Conservation (phyloP, 1,140 invertebrate genomes). For the Carposina sasakii region DNA sequence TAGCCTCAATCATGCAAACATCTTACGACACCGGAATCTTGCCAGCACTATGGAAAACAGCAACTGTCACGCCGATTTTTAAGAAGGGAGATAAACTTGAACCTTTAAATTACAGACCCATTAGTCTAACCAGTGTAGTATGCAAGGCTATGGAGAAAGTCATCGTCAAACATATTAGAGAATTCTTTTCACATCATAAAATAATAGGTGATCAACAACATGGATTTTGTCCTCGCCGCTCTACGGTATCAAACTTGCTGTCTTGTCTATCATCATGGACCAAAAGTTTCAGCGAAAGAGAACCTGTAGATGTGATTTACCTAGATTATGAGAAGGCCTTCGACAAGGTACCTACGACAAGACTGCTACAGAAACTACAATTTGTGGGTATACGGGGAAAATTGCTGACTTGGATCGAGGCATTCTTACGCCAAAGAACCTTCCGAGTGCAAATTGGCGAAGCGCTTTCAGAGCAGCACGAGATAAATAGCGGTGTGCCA, state of each 20-base stretch:
- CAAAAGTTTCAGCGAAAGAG: no score
- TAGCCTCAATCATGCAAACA: neutral
- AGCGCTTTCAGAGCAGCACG: neutral
- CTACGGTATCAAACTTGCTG: no score
- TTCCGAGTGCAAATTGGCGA: constrained; percentile 15
- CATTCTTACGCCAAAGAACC: constrained; percentile 7
- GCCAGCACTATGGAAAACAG: neutral
- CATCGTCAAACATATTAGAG: no score
- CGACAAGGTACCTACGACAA: constrained; percentile 7
- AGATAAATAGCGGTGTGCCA: constrained; percentile 2
- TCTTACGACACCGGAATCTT: neutral
- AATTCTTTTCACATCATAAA: no score
- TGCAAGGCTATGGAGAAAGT: constrained; percentile 3
- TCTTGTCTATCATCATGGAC: no score
- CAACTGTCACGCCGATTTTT: neutral
- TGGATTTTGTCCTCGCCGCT: no score
- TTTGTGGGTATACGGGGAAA: constrained; percentile 13
- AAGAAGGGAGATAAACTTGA: neutral
- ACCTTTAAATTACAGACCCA: neutral
- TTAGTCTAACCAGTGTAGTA: neutral
- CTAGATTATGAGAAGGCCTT: constrained; percentile 15
- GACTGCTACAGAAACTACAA: constrained; percentile 17
- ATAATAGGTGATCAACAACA: no score
- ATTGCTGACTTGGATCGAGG: constrained; percentile 13
- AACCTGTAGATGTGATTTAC: no score